A percentile compares a stretch with the other conserved stretches of the same genome.
phyloP scores from a whole-genome alignment of 2,888 invertebrate species.

The Synanthedon andrenaeformis region DNA sequence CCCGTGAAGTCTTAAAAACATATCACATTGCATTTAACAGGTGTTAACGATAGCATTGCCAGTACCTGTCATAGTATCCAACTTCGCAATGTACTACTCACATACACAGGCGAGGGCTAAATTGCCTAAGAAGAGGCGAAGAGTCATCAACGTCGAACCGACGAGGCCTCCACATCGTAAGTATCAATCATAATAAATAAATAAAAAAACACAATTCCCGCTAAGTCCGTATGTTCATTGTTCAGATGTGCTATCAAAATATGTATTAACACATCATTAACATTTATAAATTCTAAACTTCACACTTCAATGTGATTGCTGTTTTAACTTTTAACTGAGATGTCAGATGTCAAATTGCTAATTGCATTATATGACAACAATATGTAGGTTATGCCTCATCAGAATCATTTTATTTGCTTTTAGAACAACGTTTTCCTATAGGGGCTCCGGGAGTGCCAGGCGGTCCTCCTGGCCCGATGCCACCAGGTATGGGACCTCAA shows the following conservation, averaged over 20 bases:
- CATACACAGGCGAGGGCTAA: slow-evolving; percentile 98
- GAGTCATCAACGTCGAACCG: slow-evolving; percentile 96
- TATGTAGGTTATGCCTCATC: too few species aligned
- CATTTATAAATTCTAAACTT: slow-evolving; percentile 11
- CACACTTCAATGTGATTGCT: too few species aligned
- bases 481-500: slow-evolving; percentile 65
- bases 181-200: slow-evolving; percentile 16
- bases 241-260: too few species aligned
- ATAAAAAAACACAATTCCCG: neutral
- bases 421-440: slow-evolving; percentile 5
- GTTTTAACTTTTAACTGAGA: too few species aligned
- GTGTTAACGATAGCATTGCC: slow-evolving; percentile 96
- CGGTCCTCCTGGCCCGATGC: slow-evolving; percentile 51
- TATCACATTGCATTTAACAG: slow-evolving; percentile 17
- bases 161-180: slow-evolving; percentile 76
- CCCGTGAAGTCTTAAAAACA: too few species aligned
- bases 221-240: too few species aligned
- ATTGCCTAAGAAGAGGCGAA: slow-evolving; percentile 96
- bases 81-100: slow-evolving; percentile 97
- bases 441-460: slow-evolving; percentile 51
- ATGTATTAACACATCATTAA: slow-evolving; percentile 27
- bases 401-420: too few species aligned
- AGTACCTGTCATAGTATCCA: slow-evolving; percentile 99
- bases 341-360: too few species aligned
- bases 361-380: too few species aligned